Evolutionary conservation across 2,888 invertebrate genomes (phyloP).

Genomic region (Parelbella ahira): DNA sequence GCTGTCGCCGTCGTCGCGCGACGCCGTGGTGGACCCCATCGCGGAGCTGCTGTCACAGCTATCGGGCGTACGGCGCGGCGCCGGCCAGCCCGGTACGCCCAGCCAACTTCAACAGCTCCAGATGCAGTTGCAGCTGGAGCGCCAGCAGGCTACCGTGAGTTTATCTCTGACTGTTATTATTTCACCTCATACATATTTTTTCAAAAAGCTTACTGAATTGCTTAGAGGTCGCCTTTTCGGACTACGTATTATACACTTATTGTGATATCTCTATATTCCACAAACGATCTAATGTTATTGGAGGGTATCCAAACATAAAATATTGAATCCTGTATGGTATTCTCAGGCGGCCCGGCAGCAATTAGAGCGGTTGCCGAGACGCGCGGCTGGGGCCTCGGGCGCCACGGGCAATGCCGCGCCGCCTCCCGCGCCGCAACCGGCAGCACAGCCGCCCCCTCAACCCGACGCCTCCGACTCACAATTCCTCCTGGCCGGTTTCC

Average conservation of each 20-base stretch:
- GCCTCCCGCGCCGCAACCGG: conserved; percentile 81
- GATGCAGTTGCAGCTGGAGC: conserved; percentile 95
- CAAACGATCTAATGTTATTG: too few relatives aligned
- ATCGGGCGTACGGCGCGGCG: conserved; percentile 92
- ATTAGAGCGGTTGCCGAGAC: conserved; percentile 84
- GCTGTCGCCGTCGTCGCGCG: conserved; percentile 92
- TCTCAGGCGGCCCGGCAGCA: conserved; percentile 91
- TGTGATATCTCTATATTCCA: too few relatives aligned
- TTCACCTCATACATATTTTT: too few relatives aligned
- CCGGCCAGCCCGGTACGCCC: conserved; percentile 80
- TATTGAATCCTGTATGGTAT: too few relatives aligned
- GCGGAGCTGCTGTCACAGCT: conserved; percentile 97
- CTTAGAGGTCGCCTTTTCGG: too few relatives aligned
- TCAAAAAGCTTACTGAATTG: too few relatives aligned
- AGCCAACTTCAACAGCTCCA: conserved; percentile 95
- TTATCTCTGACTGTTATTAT: not conserved
- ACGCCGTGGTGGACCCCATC: conserved; percentile 97
- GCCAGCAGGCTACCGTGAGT: conserved; percentile 89
- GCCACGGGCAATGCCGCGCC: conserved; percentile 65
- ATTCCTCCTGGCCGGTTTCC: conserved; percentile 60
- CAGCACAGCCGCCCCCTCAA: conserved; percentile 63
- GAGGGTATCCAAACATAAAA: too few relatives aligned
- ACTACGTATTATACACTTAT: too few relatives aligned
- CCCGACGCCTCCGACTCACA: conserved; percentile 54
- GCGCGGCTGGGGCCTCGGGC: conserved; percentile 48